A percentile compares a stretch with the other conserved stretches of the same genome.
phyloP scores from a whole-genome alignment of 2,888 invertebrate species.

The Aelia acuminata region DNA sequence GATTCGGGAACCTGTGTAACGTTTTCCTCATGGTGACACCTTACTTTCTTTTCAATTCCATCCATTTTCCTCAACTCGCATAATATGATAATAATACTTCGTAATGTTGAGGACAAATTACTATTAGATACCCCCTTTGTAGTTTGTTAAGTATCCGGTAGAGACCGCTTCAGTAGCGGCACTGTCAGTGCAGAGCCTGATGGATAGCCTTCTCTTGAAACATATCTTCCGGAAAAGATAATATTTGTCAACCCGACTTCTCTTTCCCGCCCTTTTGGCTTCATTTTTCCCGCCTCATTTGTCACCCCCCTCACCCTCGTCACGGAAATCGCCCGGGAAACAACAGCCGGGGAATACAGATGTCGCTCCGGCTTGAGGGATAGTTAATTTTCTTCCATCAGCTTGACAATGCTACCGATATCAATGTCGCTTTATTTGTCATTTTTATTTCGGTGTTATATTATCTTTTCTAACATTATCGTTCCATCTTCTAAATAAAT shows the following conservation, averaged over 20 bases:
- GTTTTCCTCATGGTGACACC: too few relatives aligned
- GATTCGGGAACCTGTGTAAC: too few relatives aligned
- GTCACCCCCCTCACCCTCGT: constrained; percentile 28
- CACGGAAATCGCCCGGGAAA: constrained; percentile 42
- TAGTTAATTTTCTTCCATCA: constrained; percentile 34
- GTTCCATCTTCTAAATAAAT: not conserved
- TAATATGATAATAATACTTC: too few relatives aligned
- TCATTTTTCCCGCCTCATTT: constrained; percentile 42
- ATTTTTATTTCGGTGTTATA: not conserved
- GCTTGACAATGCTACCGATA: not conserved
- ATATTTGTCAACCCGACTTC: constrained; percentile 43
- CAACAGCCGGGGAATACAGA: constrained; percentile 43
- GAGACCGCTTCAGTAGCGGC: not conserved
- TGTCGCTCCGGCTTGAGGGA: not conserved
- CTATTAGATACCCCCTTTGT: too few relatives aligned
- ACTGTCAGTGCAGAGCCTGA: not conserved
- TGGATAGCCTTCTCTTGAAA: constrained; percentile 40
- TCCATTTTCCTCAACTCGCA: too few relatives aligned
- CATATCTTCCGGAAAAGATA: constrained; percentile 46
- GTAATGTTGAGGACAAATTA: not conserved
- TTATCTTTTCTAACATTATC: not conserved
- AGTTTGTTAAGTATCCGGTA: not conserved
- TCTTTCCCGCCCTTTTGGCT: constrained; percentile 47
- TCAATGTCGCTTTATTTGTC: not conserved
- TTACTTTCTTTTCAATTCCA: too few relatives aligned